These are phyloP conservation scores for Falcunculus frontatus DNA, from an alignment of 2,113 vertebrate genomes.

Conservation along the genomic window DNA sequence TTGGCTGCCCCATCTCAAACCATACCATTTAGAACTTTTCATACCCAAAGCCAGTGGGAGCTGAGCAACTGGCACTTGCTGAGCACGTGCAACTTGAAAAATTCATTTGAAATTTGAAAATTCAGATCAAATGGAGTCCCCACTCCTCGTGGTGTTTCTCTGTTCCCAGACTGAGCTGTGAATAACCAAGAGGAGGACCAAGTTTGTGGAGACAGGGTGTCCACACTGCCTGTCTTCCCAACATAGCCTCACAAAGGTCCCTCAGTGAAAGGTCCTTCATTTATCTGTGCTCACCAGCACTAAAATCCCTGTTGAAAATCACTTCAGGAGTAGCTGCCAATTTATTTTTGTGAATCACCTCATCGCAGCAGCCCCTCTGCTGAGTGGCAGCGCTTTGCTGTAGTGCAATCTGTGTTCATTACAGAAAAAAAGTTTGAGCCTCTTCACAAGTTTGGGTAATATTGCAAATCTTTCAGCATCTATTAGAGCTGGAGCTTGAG, in stretches of 20 bases:
- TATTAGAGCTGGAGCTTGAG: not conserved
- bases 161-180: not conserved
- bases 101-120: not conserved
- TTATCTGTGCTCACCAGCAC: not conserved
- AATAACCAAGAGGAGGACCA: not conserved
- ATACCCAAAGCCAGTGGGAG: not conserved
- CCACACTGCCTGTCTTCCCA: not conserved
- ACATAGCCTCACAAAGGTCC: not conserved
- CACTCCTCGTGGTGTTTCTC: not conserved
- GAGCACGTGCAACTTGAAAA: not conserved
- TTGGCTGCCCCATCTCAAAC: not conserved
- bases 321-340: not conserved
- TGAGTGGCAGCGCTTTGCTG: not conserved
- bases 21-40: not conserved
- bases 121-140: not conserved
- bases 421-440: constrained; percentile 4
- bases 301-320: not conserved
- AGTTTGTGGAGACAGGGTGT: not conserved
- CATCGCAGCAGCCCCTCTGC: not conserved
- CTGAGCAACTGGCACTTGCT: not conserved
- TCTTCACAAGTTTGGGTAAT: not conserved
- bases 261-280: not conserved
- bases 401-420: not conserved
- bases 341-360: not conserved
- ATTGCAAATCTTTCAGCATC: constrained; percentile 17